Conservation (phyloP, 2,888 invertebrate genomes). For the Drosophila recens region DNA sequence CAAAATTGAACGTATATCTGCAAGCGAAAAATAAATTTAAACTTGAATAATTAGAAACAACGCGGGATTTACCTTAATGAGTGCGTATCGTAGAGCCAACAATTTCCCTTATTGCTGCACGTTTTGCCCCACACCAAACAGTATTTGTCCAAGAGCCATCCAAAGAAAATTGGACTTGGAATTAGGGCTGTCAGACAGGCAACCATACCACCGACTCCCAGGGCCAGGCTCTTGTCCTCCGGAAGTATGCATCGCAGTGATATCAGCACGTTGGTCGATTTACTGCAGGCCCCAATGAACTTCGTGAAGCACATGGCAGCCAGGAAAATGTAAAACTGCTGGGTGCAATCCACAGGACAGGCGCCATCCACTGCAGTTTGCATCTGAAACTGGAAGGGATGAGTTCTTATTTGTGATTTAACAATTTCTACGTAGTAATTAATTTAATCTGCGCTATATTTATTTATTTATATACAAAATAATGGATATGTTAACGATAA, state of each 20-base stretch:
- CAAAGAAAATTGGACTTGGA: constrained; percentile 91
- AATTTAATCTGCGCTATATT: too few relatives aligned
- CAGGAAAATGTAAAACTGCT: constrained; percentile 86
- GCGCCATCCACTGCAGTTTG: constrained; percentile 82
- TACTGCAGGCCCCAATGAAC: constrained; percentile 86
- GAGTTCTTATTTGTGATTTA: background rate
- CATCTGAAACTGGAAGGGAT: constrained; percentile 25
- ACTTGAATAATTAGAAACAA: constrained; percentile 86
- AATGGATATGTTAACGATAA: background rate
- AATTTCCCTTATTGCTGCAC: constrained; percentile 89
- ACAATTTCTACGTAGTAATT: too few relatives aligned
- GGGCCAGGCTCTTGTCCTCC: constrained; percentile 89
- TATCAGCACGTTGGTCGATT: constrained; percentile 87
- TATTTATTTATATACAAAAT: too few relatives aligned
- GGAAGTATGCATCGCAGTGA: constrained; percentile 88
- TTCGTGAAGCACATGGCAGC: constrained; percentile 87
- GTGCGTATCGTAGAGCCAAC: constrained; percentile 90
- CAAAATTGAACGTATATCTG: constrained; percentile 83
- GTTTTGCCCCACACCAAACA: constrained; percentile 91
- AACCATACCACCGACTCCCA: constrained; percentile 88
- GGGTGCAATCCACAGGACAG: constrained; percentile 87
- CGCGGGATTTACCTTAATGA: constrained; percentile 84
- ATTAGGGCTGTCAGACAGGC: constrained; percentile 89
- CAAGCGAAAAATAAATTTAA: background rate
- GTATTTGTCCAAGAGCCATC: constrained; percentile 88